Evolutionary conservation across 2,797 vertebrate species (phyloP), one percentile per base, ranked within the genome.

Genomic region (Loriculus beryllinus): DNA sequence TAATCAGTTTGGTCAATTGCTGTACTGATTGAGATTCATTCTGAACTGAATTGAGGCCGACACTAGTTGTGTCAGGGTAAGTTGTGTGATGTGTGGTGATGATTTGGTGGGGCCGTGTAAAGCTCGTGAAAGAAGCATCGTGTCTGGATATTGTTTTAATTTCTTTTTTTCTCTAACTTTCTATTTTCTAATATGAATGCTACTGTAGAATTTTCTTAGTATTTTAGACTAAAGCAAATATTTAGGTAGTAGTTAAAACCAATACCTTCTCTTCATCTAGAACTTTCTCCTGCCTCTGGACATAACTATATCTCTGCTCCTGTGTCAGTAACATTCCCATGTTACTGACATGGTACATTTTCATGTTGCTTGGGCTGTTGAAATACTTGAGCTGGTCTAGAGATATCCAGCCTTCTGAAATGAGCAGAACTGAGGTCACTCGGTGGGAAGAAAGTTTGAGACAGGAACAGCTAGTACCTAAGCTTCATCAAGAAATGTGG

Each of bases 371-470:
- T 10, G 15, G 13, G 35, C 62, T 21, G 10, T 23, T 23, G 75
- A 51, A 62, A 12, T 16, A 2, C 28, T 42, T 10, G 29, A 9
- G 17, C 12, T 13, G 9, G 1, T 37, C 25, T 21, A 19, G 80
- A 43, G 47, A 4, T 62, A 51, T 47, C 33, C 77, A 25, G 9
- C 12, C 33, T 68, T 14, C 62, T 52, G 82, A 48, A 62, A 35
- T 0, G 1, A 25, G 43, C 43, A 21, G 56, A 70, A 3, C 37
- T n/a, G 4, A 10, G 12, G 5, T 19, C 1, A 1, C 21, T 29
- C 6, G 6, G 29, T 51, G 9, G 28, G 13, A 67, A n/a, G 21
- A 14, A 16, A 40, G 33, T 10, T 62, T 33, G 26, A 69, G 26
- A 4, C 2, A 7, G 29, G 13, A 78, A 11, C 33, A 14, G 7